Percentiles rank a stretch among this genome's conserved stretches.
These are phyloP conservation scores for Ectemnius continuus DNA, from an alignment of 2,888 invertebrate genomes.

Conservation along the genomic window DNA sequence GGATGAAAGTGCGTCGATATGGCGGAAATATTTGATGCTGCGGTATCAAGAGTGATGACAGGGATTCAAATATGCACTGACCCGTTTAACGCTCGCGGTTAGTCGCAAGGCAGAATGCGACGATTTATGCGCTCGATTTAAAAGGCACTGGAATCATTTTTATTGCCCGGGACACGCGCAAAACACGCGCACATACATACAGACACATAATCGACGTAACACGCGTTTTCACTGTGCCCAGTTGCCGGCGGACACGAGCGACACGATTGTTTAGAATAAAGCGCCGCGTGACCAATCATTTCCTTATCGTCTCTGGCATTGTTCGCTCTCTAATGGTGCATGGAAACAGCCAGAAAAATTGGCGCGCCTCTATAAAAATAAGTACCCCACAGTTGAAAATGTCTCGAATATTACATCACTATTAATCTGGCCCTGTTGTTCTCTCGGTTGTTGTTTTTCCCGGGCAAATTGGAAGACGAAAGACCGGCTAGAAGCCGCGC, in stretches of 20 bases:
- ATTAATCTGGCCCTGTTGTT: too few relatives aligned
- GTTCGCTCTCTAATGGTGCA: constrained; percentile 12
- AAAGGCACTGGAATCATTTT: constrained; percentile 38
- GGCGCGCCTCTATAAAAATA: too few relatives aligned
- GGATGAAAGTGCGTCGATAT: not conserved
- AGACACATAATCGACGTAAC: constrained; percentile 57
- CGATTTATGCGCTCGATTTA: constrained; percentile 35
- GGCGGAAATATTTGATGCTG: not conserved
- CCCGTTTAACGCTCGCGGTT: constrained; percentile 28
- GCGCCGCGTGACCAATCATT: constrained; percentile 62
- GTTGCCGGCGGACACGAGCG: constrained; percentile 58
- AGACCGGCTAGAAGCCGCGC: too few relatives aligned
- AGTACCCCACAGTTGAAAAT: too few relatives aligned
- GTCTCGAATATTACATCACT: too few relatives aligned
- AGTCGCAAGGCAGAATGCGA: constrained; percentile 10
- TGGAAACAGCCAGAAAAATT: constrained; percentile 28
- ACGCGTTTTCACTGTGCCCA: constrained; percentile 54
- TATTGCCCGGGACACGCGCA: constrained; percentile 24
- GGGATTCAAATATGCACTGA: constrained; percentile 40
- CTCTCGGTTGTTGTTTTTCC: too few relatives aligned
- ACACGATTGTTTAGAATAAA: constrained; percentile 63
- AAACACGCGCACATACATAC: too few relatives aligned
- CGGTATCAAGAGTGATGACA: constrained; percentile 12
- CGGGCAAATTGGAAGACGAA: too few relatives aligned
- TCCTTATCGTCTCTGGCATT: constrained; percentile 55